Percentiles rank a stretch among this genome's conserved stretches.
Evolutionary conservation across 1,140 invertebrate species (phyloP).

Genomic region (Copidosoma floridanum): DNA sequence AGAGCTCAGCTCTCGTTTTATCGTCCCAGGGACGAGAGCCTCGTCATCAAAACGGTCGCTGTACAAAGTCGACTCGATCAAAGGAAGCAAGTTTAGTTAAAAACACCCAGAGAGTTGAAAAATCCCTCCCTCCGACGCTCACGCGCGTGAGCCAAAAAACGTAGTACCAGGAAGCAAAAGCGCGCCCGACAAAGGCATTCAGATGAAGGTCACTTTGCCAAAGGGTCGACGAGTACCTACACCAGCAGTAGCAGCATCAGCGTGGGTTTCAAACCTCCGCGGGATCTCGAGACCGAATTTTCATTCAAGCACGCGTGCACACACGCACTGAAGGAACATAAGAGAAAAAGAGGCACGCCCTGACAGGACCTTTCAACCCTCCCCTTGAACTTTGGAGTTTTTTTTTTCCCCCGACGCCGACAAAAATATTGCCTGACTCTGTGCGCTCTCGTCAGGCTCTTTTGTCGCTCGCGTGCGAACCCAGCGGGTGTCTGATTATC

Average conservation of each 20-base stretch:
- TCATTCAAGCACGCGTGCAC: conserved; percentile 1
- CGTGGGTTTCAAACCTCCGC: conserved; percentile 10
- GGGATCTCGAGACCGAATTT: neutral
- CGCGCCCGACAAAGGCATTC: conserved; percentile 53
- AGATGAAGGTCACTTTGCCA: conserved; percentile 42
- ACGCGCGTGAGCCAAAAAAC: too few species aligned
- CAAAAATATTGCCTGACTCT: too few species aligned
- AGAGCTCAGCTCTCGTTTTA: neutral
- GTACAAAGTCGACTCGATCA: too few species aligned
- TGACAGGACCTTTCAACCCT: too few species aligned
- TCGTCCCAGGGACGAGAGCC: neutral
- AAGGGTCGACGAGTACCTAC: conserved; percentile 19
- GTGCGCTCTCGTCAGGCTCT: too few species aligned
- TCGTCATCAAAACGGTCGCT: neutral
- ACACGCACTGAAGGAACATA: neutral
- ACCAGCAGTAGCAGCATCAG: neutral
- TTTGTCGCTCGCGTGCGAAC: too few species aligned
- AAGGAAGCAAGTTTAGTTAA: too few species aligned
- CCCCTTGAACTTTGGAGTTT: too few species aligned
- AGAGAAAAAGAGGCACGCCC: neutral
- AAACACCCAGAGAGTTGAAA: too few species aligned
- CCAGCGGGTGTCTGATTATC: too few species aligned
- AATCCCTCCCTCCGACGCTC: too few species aligned
- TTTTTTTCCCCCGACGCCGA: too few species aligned
- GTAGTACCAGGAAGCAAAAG: conserved; percentile 33